These are phyloP conservation scores for Chrysoperla carnea DNA, from an alignment of 1,140 invertebrate genomes.

Conservation along the genomic window DNA sequence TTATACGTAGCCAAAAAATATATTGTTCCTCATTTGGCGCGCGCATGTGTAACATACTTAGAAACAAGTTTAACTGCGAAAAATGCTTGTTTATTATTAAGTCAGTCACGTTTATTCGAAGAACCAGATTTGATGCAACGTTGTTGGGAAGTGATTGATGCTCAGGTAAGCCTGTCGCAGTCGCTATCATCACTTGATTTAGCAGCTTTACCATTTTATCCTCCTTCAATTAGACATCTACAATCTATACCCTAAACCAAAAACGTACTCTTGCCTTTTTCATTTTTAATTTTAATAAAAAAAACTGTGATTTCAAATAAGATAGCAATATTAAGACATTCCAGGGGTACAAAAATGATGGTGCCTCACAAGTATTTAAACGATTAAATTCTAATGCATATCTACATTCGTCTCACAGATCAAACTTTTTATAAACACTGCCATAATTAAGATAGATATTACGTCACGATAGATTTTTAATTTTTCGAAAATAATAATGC, in stretches of 20 bases:
- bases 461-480: no score
- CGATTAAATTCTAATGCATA: no score
- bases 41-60: constrained; percentile 79
- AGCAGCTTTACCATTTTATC: constrained; percentile 1
- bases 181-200: constrained; percentile 17
- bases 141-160: constrained; percentile 91
- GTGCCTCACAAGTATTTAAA: no score
- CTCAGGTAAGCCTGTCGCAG: constrained; percentile 45
- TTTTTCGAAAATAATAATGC: no score
- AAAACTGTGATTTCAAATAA: not conserved
- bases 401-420: no score
- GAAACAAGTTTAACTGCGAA: constrained; percentile 83
- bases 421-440: no score
- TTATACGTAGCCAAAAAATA: constrained; percentile 87
- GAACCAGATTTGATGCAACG: constrained; percentile 84
- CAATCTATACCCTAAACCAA: not conserved
- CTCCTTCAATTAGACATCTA: not conserved
- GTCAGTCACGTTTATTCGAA: constrained; percentile 79
- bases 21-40: constrained; percentile 76
- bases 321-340: no score
- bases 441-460: no score
- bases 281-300: constrained; percentile 14
- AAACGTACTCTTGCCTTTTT: constrained; percentile 6
- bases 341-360: no score
- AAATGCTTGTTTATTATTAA: constrained; percentile 80